Conservation (phyloP, 2,888 invertebrate species). For the Bedellia somnulentella region DNA sequence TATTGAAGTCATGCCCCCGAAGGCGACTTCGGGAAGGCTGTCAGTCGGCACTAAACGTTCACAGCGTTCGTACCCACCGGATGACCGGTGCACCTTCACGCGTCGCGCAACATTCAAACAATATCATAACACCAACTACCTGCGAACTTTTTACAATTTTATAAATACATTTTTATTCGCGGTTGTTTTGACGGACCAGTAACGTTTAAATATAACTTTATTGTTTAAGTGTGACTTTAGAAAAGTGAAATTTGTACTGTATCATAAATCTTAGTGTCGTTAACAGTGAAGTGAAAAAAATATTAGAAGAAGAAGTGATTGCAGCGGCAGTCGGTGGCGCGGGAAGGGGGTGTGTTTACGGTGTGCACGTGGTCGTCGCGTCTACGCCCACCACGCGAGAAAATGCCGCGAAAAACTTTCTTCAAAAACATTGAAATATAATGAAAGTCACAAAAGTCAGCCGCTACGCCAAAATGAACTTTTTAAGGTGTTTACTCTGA, state of each 20-base stretch:
- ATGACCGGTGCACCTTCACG: constrained; percentile 14
- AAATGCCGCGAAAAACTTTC: constrained; percentile 58
- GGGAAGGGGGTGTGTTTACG: constrained; percentile 30
- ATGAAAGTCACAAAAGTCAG: constrained; percentile 23
- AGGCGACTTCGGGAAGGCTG: constrained; percentile 62
- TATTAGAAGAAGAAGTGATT: too few relatives aligned
- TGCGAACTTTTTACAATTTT: too few relatives aligned
- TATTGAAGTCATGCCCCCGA: constrained; percentile 63
- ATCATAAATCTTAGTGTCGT: too few relatives aligned
- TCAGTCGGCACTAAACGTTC: constrained; percentile 58
- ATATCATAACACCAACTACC: constrained; percentile 11
- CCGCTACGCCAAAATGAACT: background rate
- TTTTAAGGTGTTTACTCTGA: too few relatives aligned
- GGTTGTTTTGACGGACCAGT: too few relatives aligned
- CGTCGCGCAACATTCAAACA: constrained; percentile 29
- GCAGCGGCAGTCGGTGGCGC: background rate
- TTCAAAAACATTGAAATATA: too few relatives aligned
- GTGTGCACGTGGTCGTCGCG: constrained; percentile 49
- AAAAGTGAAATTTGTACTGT: constrained; percentile 14
- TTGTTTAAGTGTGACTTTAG: too few relatives aligned
- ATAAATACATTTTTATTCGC: too few relatives aligned
- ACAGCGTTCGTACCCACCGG: constrained; percentile 51
- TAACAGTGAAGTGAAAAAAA: background rate
- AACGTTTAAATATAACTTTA: too few relatives aligned
- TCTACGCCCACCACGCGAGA: constrained; percentile 35